Conservation (phyloP, 2,888 invertebrate genomes). For the Apamea anceps region DNA sequence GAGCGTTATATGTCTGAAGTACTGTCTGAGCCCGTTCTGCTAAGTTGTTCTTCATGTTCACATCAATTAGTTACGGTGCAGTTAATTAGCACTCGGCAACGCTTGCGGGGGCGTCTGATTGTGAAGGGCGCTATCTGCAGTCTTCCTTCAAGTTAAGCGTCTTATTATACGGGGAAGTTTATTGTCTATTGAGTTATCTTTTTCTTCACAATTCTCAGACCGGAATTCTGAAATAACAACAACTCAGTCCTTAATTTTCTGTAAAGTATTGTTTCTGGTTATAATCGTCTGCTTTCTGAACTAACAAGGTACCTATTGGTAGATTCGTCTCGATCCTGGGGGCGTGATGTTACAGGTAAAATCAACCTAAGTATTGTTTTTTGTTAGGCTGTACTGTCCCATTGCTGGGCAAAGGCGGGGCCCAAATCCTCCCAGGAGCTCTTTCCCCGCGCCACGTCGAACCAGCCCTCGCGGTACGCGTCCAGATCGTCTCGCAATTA, state of each 20-base stretch:
- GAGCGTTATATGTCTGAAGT: too few species aligned
- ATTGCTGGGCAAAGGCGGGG: too few species aligned
- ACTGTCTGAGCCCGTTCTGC: background rate
- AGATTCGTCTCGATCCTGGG: background rate
- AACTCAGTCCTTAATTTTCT: background rate
- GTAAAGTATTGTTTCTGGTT: background rate
- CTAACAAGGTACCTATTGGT: background rate
- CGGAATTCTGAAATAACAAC: background rate
- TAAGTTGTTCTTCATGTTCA: conserved; percentile 1
- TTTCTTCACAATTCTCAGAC: background rate
- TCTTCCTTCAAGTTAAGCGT: background rate
- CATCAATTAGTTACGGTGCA: background rate
- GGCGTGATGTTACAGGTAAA: background rate
- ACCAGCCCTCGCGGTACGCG: too few species aligned
- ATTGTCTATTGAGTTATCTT: background rate
- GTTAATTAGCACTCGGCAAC: background rate
- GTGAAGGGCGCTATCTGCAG: too few species aligned
- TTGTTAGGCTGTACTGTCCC: too few species aligned
- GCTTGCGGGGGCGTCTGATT: background rate
- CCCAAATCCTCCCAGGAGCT: too few species aligned
- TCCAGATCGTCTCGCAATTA: too few species aligned
- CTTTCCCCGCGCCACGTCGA: too few species aligned
- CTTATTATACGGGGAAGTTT: background rate
- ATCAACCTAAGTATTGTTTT: background rate
- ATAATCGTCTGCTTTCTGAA: background rate